Evolutionary conservation across 2,888 invertebrate species (phyloP), one percentile per base, ranked within the genome.

Genomic region (Hirtodrosophila cameraria): DNA sequence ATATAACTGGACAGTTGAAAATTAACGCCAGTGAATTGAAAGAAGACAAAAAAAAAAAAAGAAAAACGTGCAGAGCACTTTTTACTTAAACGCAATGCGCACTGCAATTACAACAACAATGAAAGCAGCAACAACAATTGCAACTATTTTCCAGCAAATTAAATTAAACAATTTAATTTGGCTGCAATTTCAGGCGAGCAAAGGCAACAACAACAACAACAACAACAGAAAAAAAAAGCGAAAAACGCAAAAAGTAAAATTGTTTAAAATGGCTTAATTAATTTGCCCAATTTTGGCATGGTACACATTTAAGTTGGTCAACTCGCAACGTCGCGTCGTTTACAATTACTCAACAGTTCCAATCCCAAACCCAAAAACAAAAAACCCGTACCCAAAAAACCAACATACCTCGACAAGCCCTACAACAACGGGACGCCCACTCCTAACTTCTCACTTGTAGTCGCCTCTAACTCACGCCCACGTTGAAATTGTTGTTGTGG

Each of bases 131-230:
- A 46, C 20, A 18, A 63, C 68, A 72, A 59, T 74, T 74, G 49
- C 50, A 62, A 55, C 66, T 58, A 52, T 75, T 73, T 75, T 58
- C 60, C 46, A 33, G 52, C 72, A 86, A 82, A 86, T 86, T 84
- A 86, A 78, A 78, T 77, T 68, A 72, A 73, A 77, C 72, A 81
- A 86, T 86, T 82, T 82, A 86, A 86, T 86, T 84, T 67, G 75
- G 35, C 38, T 63, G 82, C 85, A 81, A 81, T 82, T 82, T 81
- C 59, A 50, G 60, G 42, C 49, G 63, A 48, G 30, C 18, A 20
- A 61, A 42, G 13, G 48, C 28, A 49, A 61, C 28, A 31, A 13
- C 27, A n/a, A n/a, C n/a, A n/a, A n/a, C n/a, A n/a, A n/a, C n/a
- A n/a, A n/a, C n/a, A n/a, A n/a, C n/a, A n/a, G n/a, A n/a, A n/a